Percentiles rank a stretch among this genome's conserved stretches.
These are phyloP conservation scores for Lottia gigantea DNA, from an alignment of 2,888 invertebrate genomes.

Conservation along the genomic window DNA sequence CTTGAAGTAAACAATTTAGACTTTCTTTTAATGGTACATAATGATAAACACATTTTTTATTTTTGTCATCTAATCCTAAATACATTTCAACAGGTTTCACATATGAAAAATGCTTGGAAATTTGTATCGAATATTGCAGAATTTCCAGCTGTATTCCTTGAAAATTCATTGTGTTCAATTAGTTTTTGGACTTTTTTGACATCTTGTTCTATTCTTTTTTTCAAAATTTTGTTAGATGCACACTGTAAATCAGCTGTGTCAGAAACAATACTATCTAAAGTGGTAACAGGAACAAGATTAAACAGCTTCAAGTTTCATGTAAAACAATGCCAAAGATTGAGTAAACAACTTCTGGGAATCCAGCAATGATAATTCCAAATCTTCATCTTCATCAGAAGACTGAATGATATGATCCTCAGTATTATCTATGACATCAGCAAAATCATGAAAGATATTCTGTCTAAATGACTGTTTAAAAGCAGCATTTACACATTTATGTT, in stretches of 20 bases:
- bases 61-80: not conserved
- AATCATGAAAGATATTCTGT: not conserved
- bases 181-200: not conserved
- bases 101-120: not conserved
- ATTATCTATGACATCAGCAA: not conserved
- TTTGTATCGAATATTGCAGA: not conserved
- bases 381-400: not conserved
- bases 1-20: not conserved
- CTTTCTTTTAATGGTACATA: slow-evolving; percentile 5
- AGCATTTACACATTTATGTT: too few species aligned
- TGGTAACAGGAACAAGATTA: not conserved
- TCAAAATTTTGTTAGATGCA: too few species aligned
- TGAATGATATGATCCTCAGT: not conserved
- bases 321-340: slow-evolving; percentile 2
- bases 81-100: not conserved
- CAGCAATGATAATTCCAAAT: not conserved
- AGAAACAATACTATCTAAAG: not conserved
- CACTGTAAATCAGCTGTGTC: slow-evolving; percentile 1
- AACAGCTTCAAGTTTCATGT: not conserved
- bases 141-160: not conserved
- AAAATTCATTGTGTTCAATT: too few species aligned
- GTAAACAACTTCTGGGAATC: not conserved
- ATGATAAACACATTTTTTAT: slow-evolving; percentile 4
- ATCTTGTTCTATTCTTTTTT: not conserved
- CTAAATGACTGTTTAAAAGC: slow-evolving; percentile 5